Conservation (phyloP, 1,140 invertebrate genomes). For the Dendroctonus ponderosae region DNA sequence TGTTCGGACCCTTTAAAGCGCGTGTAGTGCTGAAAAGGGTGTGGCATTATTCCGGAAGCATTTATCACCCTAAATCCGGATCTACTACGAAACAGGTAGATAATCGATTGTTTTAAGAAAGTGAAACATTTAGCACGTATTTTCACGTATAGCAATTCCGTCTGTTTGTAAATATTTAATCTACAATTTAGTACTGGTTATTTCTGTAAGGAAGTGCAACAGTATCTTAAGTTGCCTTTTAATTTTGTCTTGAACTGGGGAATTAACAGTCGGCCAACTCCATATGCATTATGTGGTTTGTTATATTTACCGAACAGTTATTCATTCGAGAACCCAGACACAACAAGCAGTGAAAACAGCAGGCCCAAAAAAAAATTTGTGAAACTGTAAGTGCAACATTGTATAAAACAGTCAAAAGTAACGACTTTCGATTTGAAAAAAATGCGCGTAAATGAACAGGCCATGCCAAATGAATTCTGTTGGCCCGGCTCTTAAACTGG, state of each 20-base stretch:
- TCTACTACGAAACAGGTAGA: not conserved
- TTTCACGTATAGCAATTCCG: too few relatives aligned
- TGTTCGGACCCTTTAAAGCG: conserved; percentile 5
- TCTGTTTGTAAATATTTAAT: too few relatives aligned
- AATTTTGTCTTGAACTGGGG: too few relatives aligned
- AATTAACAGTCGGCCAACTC: too few relatives aligned
- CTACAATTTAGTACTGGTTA: too few relatives aligned
- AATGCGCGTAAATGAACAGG: conserved; percentile 16
- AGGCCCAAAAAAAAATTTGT: conserved; percentile 13
- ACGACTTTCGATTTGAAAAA: conserved; percentile 26
- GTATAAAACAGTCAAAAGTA: conserved; percentile 22
- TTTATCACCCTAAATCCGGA: conserved; percentile 11
- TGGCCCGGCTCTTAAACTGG: conserved; percentile 23
- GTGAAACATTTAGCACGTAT: too few relatives aligned
- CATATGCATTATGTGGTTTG: too few relatives aligned
- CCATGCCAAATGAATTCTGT: conserved; percentile 22
- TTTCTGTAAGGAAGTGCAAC: too few relatives aligned
- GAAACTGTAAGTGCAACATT: conserved; percentile 24
- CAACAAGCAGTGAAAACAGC: conserved; percentile 21
- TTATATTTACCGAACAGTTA: too few relatives aligned
- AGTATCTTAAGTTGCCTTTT: too few relatives aligned
- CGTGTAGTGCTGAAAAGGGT: conserved; percentile 14
- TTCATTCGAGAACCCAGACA: conserved; percentile 1
- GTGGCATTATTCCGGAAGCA: conserved; percentile 18
- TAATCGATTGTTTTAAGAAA: too few relatives aligned